phyloP scores from a whole-genome alignment of 2,797 vertebrate species.

The Anisognathus igniventris region DNA sequence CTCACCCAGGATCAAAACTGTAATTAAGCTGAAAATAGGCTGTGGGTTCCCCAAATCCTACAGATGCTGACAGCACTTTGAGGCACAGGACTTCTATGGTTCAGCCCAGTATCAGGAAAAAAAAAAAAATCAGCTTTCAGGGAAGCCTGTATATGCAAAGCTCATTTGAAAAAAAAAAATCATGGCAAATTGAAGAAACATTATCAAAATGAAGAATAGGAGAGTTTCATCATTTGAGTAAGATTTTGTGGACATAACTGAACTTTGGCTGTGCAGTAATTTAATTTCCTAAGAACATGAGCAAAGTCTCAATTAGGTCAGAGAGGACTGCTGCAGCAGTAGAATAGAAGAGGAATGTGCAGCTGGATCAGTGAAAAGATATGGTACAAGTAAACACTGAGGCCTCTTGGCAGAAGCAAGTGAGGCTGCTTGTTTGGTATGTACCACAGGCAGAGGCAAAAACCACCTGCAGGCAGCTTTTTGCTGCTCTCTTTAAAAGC shows the following conservation, averaged over 20 bases:
- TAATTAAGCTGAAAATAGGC: background rate
- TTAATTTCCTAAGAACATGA: background rate
- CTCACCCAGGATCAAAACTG: background rate
- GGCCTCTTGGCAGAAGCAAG: slow-evolving; percentile 11
- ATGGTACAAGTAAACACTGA: background rate
- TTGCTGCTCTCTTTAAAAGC: background rate
- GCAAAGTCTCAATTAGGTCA: background rate
- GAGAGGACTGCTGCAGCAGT: background rate
- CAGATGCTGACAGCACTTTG: background rate
- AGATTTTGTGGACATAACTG: background rate
- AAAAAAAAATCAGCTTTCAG: background rate
- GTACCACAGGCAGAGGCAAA: background rate
- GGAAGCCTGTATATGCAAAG: background rate
- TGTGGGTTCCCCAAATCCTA: background rate
- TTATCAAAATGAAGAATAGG: background rate
- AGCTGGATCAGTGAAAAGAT: background rate
- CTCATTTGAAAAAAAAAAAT: background rate
- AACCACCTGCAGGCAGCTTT: background rate
- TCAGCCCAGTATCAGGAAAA: background rate
- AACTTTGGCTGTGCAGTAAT: slow-evolving; percentile 16
- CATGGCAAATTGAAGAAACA: background rate
- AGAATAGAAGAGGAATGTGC: background rate
- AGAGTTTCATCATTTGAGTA: background rate
- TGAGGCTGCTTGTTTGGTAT: background rate
- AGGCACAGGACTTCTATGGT: background rate